Conservation (phyloP, 2,888 invertebrate genomes). For the Chromoteleia sp. region DNA sequence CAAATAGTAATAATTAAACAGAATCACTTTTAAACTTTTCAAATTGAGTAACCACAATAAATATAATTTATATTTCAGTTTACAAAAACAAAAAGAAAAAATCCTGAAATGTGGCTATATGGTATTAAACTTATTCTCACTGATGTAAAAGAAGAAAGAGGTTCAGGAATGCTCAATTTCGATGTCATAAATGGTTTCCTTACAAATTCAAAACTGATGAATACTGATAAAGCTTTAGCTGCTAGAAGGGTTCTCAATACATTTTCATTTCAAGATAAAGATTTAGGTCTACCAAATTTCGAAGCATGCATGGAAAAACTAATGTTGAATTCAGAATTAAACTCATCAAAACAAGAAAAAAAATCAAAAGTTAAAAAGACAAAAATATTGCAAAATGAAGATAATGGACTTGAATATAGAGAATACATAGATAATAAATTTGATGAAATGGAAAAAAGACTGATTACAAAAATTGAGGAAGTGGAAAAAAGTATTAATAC, state of each 20-base stretch:
- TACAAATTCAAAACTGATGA: conserved; percentile 65
- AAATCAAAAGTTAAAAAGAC: conserved; percentile 13
- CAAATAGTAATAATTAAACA: too few species aligned
- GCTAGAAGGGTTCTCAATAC: conserved; percentile 70
- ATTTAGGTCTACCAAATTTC: conserved; percentile 51
- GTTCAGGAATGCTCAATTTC: conserved; percentile 72
- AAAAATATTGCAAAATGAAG: conserved; percentile 23
- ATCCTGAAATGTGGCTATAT: conserved; percentile 82
- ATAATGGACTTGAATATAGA: conserved; percentile 69
- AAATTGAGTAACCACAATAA: not conserved
- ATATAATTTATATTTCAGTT: conserved; percentile 77
- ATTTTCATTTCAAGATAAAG: conserved; percentile 49
- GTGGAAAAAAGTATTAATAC: conserved; percentile 79
- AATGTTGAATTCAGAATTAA: conserved; percentile 42
- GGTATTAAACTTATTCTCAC: conserved; percentile 82
- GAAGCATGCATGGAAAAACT: conserved; percentile 64
- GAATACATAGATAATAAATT: conserved; percentile 81
- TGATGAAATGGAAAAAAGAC: conserved; percentile 78
- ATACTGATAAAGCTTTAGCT: conserved; percentile 60
- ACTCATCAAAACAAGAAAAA: conserved; percentile 24
- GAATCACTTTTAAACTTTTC: too few species aligned
- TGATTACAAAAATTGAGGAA: conserved; percentile 78
- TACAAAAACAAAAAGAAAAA: conserved; percentile 79
- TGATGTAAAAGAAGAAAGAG: conserved; percentile 69
- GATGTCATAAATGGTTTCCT: conserved; percentile 77